Percentiles rank a stretch among this genome's conserved stretches.
These are phyloP conservation scores for Tineola bisselliella DNA, from an alignment of 2,888 invertebrate species.

Conservation along the genomic window DNA sequence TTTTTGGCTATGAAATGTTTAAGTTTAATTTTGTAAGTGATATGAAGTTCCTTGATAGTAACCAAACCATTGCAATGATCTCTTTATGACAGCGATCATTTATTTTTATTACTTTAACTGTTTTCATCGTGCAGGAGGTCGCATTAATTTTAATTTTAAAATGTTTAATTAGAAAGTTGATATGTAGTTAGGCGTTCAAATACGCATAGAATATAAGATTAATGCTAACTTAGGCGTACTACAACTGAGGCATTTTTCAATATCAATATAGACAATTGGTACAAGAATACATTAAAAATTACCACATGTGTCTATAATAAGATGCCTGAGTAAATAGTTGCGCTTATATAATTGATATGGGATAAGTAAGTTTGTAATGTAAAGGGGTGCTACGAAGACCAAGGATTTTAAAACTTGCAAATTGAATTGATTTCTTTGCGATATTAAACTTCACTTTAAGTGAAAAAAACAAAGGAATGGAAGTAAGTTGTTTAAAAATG, in stretches of 20 bases:
- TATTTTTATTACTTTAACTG: neutral
- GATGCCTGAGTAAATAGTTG: too few relatives aligned
- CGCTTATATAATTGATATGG: neutral
- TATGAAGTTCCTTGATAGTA: neutral
- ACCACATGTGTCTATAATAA: too few relatives aligned
- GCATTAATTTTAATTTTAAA: neutral
- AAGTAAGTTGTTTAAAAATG: neutral
- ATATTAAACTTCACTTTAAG: neutral
- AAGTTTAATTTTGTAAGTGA: neutral
- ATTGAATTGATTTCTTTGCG: neutral
- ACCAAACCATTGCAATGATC: neutral
- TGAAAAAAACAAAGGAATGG: neutral
- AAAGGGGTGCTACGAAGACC: neutral
- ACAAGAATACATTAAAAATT: too few relatives aligned
- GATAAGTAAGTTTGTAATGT: neutral
- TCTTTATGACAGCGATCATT: neutral
- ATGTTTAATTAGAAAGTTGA: neutral
- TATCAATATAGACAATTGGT: too few relatives aligned
- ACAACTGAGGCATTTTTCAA: too few relatives aligned
- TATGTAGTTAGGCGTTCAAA: neutral
- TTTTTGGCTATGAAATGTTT: neutral
- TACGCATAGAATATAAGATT: neutral
- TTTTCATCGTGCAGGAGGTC: neutral
- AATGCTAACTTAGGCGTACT: neutral
- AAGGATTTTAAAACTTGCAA: neutral